Percentiles rank a stretch among this genome's conserved stretches.
phyloP scores from a whole-genome alignment of 2,113 vertebrate genomes.

The Tachysurus vachellii region DNA sequence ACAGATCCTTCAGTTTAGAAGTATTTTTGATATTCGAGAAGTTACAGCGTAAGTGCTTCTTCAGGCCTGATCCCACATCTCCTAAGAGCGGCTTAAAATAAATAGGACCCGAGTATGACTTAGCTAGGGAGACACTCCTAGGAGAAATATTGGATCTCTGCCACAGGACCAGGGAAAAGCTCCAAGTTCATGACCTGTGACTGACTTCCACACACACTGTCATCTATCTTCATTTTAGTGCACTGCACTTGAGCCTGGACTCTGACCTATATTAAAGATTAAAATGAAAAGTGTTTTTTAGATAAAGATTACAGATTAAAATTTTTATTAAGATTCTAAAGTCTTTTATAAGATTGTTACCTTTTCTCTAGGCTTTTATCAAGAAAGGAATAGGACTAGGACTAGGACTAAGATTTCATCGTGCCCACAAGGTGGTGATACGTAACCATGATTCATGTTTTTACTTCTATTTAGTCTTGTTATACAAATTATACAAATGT shows the following conservation, averaged over 20 bases:
- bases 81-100: slow-evolving; percentile 43
- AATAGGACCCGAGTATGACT: slow-evolving; percentile 30
- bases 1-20: background rate
- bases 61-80: slow-evolving; percentile 13
- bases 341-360: background rate
- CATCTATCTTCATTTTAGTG: background rate
- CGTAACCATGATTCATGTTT: background rate
- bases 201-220: slow-evolving; percentile 9
- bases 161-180: slow-evolving; percentile 16
- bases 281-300: too few species aligned
- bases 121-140: slow-evolving; percentile 2
- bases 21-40: background rate
- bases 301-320: background rate
- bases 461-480: background rate
- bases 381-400: too few species aligned
- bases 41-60: slow-evolving; percentile 3
- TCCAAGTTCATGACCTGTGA: slow-evolving; percentile 29
- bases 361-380: background rate
- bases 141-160: slow-evolving; percentile 29
- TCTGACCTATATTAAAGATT: background rate
- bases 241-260: too few species aligned
- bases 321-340: background rate
- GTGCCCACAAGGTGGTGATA: slow-evolving; percentile 39
- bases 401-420: background rate
- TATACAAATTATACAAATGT: too few species aligned